Evolutionary conservation across 2,888 invertebrate genomes (phyloP).

Genomic region (Mesorhabditis belari): DNA sequence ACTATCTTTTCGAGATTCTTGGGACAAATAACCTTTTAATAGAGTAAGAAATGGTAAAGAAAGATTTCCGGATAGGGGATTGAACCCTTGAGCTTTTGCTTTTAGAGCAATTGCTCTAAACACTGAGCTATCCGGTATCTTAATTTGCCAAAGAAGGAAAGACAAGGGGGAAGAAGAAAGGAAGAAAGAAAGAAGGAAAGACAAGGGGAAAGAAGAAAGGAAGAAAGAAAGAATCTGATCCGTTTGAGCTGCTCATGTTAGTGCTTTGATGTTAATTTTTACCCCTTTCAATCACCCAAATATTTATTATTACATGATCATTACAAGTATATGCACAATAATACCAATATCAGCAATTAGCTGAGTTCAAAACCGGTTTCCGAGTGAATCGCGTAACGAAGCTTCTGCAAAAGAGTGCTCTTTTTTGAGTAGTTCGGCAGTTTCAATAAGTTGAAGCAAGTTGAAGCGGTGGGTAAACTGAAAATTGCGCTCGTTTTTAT

Average conservation of each 20-base stretch:
- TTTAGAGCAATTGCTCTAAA: too few relatives aligned
- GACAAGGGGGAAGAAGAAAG: neutral
- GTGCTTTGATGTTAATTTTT: neutral
- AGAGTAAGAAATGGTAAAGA: too few relatives aligned
- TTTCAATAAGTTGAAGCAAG: conserved; percentile 95
- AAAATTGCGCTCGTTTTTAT: too few relatives aligned
- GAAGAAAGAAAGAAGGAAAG: neutral
- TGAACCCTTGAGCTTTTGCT: too few relatives aligned
- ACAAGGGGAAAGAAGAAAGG: neutral
- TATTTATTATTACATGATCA: neutral
- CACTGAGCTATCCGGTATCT: too few relatives aligned
- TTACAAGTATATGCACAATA: conserved; percentile 39
- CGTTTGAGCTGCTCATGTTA: conserved; percentile 53
- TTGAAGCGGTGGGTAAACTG: conserved; percentile 95
- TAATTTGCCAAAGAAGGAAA: too few relatives aligned
- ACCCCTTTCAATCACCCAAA: conserved; percentile 68
- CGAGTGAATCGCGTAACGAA: conserved; percentile 91
- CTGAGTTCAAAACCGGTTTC: conserved; percentile 92
- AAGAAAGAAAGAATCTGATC: neutral
- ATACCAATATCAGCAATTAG: conserved; percentile 5
- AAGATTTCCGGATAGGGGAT: too few relatives aligned
- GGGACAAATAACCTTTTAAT: too few relatives aligned
- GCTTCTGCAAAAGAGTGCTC: conserved; percentile 83
- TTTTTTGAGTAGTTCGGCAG: conserved; percentile 96
- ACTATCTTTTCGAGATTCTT: too few relatives aligned